phyloP scores from a whole-genome alignment of 35 echinoderm and acorn worm species.

The Ophiothrix spiculata region DNA sequence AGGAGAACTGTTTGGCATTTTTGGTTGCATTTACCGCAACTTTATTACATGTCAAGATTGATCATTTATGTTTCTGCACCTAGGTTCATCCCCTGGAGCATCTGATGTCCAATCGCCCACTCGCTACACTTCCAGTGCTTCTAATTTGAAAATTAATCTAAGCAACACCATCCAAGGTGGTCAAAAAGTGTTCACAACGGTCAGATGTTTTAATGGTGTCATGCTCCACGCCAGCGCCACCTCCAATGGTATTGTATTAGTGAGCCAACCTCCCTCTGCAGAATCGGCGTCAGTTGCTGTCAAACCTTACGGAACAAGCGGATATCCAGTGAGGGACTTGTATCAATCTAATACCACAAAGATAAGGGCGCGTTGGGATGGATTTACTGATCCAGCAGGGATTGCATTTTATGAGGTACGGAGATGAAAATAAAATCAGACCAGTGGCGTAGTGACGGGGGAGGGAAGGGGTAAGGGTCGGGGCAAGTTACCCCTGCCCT shows the following conservation, averaged over 20 bases:
- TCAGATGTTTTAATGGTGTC: conserved; percentile 31
- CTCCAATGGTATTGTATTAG: conserved; percentile 29
- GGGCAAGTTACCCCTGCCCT: too few relatives aligned
- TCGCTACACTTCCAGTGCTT: neutral
- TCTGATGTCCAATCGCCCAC: neutral
- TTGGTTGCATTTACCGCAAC: too few relatives aligned
- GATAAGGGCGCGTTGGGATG: conserved; percentile 33
- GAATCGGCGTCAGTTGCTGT: conserved; percentile 20
- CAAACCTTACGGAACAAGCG: neutral
- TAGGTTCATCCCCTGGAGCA: neutral
- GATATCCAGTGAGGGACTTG: neutral
- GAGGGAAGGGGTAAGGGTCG: too few relatives aligned
- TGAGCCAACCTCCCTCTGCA: conserved; percentile 14
- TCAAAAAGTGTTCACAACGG: conserved; percentile 20
- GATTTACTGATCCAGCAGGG: conserved; percentile 22
- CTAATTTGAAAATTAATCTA: neutral
- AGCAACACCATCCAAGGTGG: neutral
- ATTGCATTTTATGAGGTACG: conserved; percentile 42
- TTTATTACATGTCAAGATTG: too few relatives aligned
- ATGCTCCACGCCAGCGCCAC: neutral
- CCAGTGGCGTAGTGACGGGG: too few relatives aligned
- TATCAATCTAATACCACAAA: conserved; percentile 15
- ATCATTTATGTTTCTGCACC: neutral
- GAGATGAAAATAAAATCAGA: too few relatives aligned
- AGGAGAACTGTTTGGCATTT: too few relatives aligned